These are phyloP conservation scores for Epinotia brunnichana DNA, from an alignment of 2,888 invertebrate genomes.

Conservation along the genomic window DNA sequence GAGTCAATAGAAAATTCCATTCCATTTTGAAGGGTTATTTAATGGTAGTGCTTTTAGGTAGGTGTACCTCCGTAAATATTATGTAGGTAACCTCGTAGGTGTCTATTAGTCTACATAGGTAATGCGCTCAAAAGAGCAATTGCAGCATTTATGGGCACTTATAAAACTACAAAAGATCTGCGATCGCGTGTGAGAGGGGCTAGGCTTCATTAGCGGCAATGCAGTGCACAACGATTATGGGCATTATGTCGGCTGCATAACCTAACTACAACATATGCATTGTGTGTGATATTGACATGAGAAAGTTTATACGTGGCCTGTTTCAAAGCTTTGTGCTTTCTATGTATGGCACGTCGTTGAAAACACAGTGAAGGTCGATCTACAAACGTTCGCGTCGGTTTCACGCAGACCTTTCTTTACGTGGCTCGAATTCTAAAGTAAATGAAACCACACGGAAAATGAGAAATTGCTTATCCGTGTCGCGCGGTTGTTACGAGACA, in stretches of 20 bases:
- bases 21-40: too few species aligned
- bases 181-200: conserved; percentile 33
- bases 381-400: conserved; percentile 44
- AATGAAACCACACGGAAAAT: conserved; percentile 44
- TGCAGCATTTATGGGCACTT: conserved; percentile 32
- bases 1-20: too few species aligned
- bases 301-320: conserved; percentile 68
- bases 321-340: conserved; percentile 60
- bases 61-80: background rate
- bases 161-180: conserved; percentile 35
- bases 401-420: conserved; percentile 62
- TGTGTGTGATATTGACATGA: conserved; percentile 52
- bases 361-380: conserved; percentile 60
- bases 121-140: conserved; percentile 30
- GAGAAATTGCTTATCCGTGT: conserved; percentile 42
- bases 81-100: background rate
- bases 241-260: conserved; percentile 33
- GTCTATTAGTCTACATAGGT: background rate
- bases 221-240: conserved; percentile 32
- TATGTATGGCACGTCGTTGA: conserved; percentile 57
- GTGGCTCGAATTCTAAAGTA: conserved; percentile 57
- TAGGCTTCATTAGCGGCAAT: conserved; percentile 36
- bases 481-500: conserved; percentile 28
- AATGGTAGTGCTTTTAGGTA: too few species aligned
- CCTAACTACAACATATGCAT: conserved; percentile 41